A percentile compares a stretch with the other conserved stretches of the same genome.
Conservation (phyloP, 2,888 invertebrate species). For the Hermaeophaga mercurialis region DNA sequence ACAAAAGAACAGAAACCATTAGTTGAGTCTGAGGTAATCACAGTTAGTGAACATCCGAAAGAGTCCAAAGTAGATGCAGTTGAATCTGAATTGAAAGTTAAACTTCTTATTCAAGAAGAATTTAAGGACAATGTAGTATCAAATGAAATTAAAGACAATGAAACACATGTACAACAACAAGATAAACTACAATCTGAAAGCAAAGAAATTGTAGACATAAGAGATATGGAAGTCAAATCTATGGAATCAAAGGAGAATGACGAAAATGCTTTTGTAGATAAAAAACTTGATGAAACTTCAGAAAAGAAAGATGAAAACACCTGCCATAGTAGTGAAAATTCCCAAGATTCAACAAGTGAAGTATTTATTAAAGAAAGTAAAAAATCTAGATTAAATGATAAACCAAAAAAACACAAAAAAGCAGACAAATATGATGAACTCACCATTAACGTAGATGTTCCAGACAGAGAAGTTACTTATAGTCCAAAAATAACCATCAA, state of each 20-base stretch:
- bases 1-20: no score
- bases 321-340: conserved; percentile 2
- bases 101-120: no score
- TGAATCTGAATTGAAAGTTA: neutral
- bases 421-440: conserved; percentile 34
- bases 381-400: conserved; percentile 19
- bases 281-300: neutral
- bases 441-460: conserved; percentile 44
- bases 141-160: neutral
- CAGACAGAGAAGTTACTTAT: conserved; percentile 44
- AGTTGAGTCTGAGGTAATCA: no score
- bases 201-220: no score
- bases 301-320: conserved; percentile 4
- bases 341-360: conserved; percentile 6
- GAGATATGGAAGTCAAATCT: no score
- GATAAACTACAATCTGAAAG: no score
- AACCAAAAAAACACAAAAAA: conserved; percentile 33
- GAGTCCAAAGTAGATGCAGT: neutral
- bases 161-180: no score
- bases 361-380: conserved; percentile 15
- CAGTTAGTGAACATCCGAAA: neutral
- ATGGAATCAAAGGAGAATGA: no score
- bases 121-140: neutral
- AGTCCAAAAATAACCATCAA: conserved; percentile 58
- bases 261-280: neutral